A percentile compares a stretch with the other conserved stretches of the same genome.
phyloP scores from a whole-genome alignment of 2,797 vertebrate genomes.

The Sylvia borin region DNA sequence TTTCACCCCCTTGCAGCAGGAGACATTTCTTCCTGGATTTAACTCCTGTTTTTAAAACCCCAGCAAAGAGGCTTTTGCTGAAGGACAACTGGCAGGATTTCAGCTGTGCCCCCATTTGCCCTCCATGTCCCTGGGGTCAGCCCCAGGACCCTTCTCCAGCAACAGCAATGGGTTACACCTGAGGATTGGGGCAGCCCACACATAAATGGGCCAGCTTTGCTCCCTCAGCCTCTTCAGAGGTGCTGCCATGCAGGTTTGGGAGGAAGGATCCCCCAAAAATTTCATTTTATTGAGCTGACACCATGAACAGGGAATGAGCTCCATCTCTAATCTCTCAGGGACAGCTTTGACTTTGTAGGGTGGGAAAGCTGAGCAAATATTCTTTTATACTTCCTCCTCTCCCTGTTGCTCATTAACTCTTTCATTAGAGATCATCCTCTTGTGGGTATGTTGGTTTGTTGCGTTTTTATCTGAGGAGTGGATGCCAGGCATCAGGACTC shows the following conservation, averaged over 20 bases:
- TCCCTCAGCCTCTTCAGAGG: rapidly evolving
- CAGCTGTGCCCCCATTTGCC: background rate
- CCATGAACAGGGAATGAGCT: background rate
- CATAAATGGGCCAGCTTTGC: background rate
- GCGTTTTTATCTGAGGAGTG: background rate
- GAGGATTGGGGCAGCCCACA: background rate
- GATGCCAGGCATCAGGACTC: background rate
- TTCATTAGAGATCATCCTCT: background rate
- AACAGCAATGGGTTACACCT: background rate
- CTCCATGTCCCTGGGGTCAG: background rate
- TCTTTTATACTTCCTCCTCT: background rate
- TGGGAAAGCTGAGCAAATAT: background rate
- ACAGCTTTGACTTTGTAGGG: background rate
- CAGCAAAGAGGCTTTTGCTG: slow-evolving; percentile 1
- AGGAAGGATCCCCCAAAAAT: background rate
- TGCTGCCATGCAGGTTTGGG: background rate
- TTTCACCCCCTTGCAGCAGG: background rate
- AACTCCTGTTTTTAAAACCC: background rate
- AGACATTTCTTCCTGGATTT: background rate
- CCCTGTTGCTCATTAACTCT: background rate
- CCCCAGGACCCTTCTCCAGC: background rate
- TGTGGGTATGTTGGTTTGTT: background rate
- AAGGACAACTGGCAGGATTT: background rate
- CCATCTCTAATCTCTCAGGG: background rate
- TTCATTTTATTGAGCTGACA: background rate